Base-by-base conservation (phyloP, 2,888 invertebrate species). In the Chironomus riparius region DNA sequence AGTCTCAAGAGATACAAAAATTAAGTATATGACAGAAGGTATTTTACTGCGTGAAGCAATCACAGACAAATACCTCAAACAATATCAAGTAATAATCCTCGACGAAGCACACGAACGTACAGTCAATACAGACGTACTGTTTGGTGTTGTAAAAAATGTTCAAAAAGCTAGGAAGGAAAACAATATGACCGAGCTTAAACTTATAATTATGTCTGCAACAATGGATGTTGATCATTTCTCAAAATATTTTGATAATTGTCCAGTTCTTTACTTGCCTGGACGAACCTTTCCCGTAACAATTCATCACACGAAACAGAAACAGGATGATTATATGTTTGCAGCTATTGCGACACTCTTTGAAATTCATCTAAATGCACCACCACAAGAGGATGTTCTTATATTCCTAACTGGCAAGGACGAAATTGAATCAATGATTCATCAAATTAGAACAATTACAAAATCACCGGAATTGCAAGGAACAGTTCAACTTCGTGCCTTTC, bases 101-200 rank as follows among this genome's bases (percentile, higher is more conserved):
- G 98, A 98, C 83, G 98, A 98, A 84, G 97, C 95, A 47, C 98
- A 98, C 83, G 98, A 98, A 83, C 87, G 98, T 65, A 97, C 97
- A 2, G 90, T 98, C 0, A 93, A 94, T 80, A 97, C 96, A 3
- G 98, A 98, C 86, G 90, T 98, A 0, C 85, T 98, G 0, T 94
- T 98, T 85, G 97, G 97, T 0, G 92, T 98, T 80, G 92, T 96
- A 0, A 95, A 95, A 83, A 86, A 90, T 78, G 95, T 96, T 0
- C 97, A 97, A 81, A 89, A 87, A 79, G 87, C 90, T 78, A 87
- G 96, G 76, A 56, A 38, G 15, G 5, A n/a, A 7, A 4, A 6
- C 10, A n/a, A 22, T n/a, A 38, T 72, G 38, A 38, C 28, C 13
- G 56, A 56, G 15, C 47, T 72, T 3, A 72, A 72, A 38, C 85